These are phyloP conservation scores for Hemichromis elongatus DNA, from an alignment of 2,113 vertebrate genomes.

Conservation along the genomic window DNA sequence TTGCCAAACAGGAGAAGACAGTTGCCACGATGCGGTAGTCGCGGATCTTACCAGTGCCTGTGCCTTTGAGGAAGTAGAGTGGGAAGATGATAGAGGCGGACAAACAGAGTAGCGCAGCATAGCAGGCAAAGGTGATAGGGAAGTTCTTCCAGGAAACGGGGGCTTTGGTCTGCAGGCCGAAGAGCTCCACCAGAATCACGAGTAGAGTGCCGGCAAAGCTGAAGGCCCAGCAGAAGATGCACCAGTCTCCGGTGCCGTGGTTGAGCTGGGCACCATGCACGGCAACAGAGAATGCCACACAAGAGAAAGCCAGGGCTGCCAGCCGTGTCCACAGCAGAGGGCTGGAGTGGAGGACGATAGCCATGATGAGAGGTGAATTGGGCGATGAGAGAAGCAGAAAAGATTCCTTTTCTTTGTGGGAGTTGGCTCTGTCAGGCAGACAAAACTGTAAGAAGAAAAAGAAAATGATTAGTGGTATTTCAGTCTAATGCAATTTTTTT, in stretches of 20 bases:
- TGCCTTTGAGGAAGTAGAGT: constrained; percentile 70
- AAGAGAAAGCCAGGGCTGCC: constrained; percentile 77
- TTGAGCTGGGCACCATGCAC: constrained; percentile 50
- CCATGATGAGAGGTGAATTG: constrained; percentile 54
- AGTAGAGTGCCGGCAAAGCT: constrained; percentile 81
- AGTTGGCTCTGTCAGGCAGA: not conserved
- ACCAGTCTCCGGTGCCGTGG: constrained; percentile 74
- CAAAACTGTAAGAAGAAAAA: constrained; percentile 19
- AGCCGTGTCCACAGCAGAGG: constrained; percentile 80
- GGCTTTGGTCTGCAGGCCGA: constrained; percentile 73
- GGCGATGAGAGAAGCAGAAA: not conserved
- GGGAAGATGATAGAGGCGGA: constrained; percentile 87
- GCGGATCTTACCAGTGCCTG: not conserved
- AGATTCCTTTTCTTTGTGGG: not conserved
- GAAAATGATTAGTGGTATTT: not conserved
- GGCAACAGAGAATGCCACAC: constrained; percentile 84
- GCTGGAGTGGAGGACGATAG: constrained; percentile 68
- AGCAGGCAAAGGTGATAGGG: constrained; percentile 86
- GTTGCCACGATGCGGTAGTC: constrained; percentile 76
- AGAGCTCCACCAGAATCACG: constrained; percentile 81
- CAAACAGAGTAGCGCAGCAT: constrained; percentile 83
- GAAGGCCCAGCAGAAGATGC: constrained; percentile 88
- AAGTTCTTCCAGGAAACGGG: constrained; percentile 89
- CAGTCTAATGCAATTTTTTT: not conserved
- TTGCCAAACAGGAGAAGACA: constrained; percentile 83